Conservation (phyloP, 2,113 vertebrate genomes). For the Circaetus cinerascens region DNA sequence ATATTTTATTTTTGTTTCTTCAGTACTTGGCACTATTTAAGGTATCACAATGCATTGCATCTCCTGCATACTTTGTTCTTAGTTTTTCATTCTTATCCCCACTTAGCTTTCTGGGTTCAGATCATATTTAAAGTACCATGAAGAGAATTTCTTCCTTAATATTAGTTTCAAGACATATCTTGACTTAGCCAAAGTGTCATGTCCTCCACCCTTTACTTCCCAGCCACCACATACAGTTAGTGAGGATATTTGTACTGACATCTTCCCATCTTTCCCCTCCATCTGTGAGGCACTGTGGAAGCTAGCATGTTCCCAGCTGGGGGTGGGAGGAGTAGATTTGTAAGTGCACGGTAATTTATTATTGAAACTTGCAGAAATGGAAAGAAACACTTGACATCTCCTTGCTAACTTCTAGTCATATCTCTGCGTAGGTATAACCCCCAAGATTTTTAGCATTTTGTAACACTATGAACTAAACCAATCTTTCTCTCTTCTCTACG, state of each 20-base stretch:
- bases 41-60: not conserved
- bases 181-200: not conserved
- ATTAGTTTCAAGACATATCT: not conserved
- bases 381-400: not conserved
- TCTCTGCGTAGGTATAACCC: not conserved
- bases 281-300: not conserved
- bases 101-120: not conserved
- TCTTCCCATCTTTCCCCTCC: not conserved
- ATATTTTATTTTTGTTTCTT: not conserved
- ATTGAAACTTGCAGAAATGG: not conserved
- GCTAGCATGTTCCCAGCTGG: not conserved
- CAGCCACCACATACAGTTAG: not conserved
- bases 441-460: not conserved
- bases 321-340: not conserved
- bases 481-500: not conserved
- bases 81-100: not conserved
- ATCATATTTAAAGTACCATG: not conserved
- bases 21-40: not conserved
- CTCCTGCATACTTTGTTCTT: not conserved
- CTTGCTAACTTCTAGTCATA: not conserved
- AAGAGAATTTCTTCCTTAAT: not conserved
- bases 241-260: not conserved
- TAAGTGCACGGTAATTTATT: not conserved
- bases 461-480: not conserved
- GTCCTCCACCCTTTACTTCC: not conserved